These are phyloP conservation scores for Drosophila demipolita DNA, from an alignment of 2,888 invertebrate genomes.

Conservation along the genomic window DNA sequence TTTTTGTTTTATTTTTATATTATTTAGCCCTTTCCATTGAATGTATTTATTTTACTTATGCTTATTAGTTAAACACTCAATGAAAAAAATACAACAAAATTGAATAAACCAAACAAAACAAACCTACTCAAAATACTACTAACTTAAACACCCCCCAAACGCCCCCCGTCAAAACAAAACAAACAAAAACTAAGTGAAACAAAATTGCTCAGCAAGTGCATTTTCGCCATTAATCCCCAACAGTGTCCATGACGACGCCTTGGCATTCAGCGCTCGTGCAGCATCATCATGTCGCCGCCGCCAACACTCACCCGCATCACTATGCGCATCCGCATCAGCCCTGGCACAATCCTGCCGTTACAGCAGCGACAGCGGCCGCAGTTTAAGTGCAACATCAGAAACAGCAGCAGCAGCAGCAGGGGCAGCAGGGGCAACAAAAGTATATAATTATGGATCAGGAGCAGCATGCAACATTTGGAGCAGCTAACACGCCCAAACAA, in stretches of 20 bases:
- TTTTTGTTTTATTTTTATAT: not conserved
- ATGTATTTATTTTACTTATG: not conserved
- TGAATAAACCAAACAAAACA: conserved; percentile 10
- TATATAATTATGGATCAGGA: conserved; percentile 1
- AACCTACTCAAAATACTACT: conserved; percentile 15
- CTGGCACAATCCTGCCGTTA: conserved; percentile 85
- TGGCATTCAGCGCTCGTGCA: conserved; percentile 85
- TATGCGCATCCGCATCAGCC: conserved; percentile 84
- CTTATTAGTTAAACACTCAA: conserved; percentile 13
- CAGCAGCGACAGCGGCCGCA: conserved; percentile 83
- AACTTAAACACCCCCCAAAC: conserved; percentile 1
- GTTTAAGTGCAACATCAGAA: conserved; percentile 71
- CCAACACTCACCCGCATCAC: conserved; percentile 79
- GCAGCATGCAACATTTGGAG: conserved; percentile 18
- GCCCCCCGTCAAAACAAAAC: not conserved
- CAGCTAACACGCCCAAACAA: conserved; percentile 15
- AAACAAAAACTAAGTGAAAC: conserved; percentile 53
- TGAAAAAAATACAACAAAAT: conserved; percentile 8
- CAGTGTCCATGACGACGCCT: conserved; percentile 84
- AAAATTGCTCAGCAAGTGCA: conserved; percentile 84
- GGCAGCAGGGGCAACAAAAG: conserved; percentile 6
- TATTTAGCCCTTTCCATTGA: not conserved
- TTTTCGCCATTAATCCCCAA: conserved; percentile 85
- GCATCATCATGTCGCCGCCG: conserved; percentile 76
- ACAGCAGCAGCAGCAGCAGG: conserved; percentile 75